A percentile compares a stretch with the other conserved stretches of the same genome.
phyloP scores from a whole-genome alignment of 2,113 vertebrate species.

The Leptodactylus fuscus region DNA sequence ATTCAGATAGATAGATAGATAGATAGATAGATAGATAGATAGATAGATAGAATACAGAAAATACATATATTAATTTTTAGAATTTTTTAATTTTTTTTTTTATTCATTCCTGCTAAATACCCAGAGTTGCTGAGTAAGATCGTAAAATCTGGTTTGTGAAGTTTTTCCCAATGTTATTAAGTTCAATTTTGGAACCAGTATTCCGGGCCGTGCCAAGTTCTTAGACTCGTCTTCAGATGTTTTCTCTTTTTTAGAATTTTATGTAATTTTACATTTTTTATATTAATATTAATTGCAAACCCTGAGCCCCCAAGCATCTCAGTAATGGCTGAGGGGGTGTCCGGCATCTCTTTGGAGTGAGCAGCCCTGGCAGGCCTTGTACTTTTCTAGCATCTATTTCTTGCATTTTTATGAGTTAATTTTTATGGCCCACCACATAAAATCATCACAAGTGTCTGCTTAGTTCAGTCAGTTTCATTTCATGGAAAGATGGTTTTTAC shows the following conservation, averaged over 20 bases:
- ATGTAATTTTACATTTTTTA: neutral
- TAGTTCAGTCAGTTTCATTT: no score
- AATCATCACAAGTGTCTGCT: neutral
- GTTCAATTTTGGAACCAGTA: conserved; percentile 5
- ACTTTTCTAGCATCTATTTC: neutral
- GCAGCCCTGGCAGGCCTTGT: neutral
- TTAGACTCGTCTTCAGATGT: conserved; percentile 8
- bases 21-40: no score
- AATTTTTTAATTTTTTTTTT: neutral
- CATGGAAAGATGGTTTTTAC: no score
- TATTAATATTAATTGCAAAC: neutral
- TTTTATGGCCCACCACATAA: neutral
- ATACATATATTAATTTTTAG: no score
- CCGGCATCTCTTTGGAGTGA: no score
- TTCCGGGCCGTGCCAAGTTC: neutral
- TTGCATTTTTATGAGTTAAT: neutral
- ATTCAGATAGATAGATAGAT: no score
- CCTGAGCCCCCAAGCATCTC: neutral
- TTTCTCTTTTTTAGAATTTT: neutral
- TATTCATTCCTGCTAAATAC: neutral
- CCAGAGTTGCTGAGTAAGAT: conserved; percentile 8
- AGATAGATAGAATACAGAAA: no score
- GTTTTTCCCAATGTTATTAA: conserved; percentile 24
- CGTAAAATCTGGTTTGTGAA: conserved; percentile 30
- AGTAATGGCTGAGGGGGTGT: neutral